Evolutionary conservation across 2,113 vertebrate species (phyloP).

Genomic region (Sarotherodon lohbergeri): DNA sequence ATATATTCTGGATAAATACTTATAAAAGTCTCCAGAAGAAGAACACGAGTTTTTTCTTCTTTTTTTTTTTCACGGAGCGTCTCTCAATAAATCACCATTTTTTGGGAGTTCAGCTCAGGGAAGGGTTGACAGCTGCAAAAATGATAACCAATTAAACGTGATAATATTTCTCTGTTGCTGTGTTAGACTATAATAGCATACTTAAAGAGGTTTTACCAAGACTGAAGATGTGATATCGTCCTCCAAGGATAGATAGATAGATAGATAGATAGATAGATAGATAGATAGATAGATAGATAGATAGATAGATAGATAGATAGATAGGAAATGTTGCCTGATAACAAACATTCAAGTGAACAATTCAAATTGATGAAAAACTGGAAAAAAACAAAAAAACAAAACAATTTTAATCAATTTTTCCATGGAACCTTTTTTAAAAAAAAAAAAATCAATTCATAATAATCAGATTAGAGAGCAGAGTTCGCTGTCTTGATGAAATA

Average conservation of each 20-base stretch:
- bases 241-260: not conserved
- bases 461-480: not conserved
- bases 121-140: not conserved
- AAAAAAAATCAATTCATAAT: not conserved
- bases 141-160: not conserved
- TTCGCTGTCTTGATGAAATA: not conserved
- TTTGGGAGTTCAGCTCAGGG: not conserved
- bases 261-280: not conserved
- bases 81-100: not conserved
- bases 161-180: not conserved
- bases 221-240: not conserved
- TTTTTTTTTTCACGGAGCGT: not conserved
- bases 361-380: not conserved
- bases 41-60: not conserved
- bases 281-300: not conserved
- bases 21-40: not conserved
- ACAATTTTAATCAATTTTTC: accelerated
- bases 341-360: not conserved
- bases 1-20: conserved; percentile 1
- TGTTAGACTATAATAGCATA: not conserved
- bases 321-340: not conserved
- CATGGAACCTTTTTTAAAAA: not conserved
- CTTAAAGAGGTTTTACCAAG: not conserved
- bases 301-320: not conserved
- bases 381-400: accelerated